phyloP scores from a whole-genome alignment of 2,797 vertebrate genomes.

The Staurois parvus region DNA sequence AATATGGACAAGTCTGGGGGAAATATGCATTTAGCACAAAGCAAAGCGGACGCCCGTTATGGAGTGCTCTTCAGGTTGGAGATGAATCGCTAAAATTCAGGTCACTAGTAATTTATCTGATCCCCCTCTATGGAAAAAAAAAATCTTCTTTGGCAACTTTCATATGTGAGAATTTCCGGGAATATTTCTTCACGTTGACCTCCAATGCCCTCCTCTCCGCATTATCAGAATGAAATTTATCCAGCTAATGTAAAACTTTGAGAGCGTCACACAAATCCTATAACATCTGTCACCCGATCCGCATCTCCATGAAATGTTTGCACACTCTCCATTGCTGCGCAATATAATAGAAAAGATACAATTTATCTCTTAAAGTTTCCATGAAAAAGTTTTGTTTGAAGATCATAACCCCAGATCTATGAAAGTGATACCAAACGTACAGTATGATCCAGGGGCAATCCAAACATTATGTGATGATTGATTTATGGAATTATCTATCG shows the following conservation, averaged over 20 bases:
- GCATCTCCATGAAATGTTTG: conserved; percentile 50
- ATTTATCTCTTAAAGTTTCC: conserved; percentile 42
- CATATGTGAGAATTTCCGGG: conserved; percentile 51
- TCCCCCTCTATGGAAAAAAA: conserved; percentile 4
- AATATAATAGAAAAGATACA: conserved; percentile 41
- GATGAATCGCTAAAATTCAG: conserved; percentile 58
- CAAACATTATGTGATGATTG: background rate
- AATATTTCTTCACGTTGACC: conserved; percentile 51
- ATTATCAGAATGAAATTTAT: conserved; percentile 62
- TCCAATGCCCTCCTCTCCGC: conserved; percentile 45
- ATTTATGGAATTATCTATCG: no score
- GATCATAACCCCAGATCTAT: background rate
- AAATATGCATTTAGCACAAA: conserved; percentile 42
- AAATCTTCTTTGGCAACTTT: conserved; percentile 51
- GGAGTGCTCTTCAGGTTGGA: conserved; percentile 33
- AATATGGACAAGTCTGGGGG: conserved; percentile 43
- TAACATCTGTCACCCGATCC: conserved; percentile 42
- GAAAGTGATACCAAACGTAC: background rate
- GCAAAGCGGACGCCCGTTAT: background rate
- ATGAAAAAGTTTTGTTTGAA: background rate
- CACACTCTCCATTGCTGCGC: conserved; percentile 13
- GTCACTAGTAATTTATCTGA: conserved; percentile 59
- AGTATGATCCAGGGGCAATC: no score
- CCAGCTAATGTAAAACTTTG: conserved; percentile 58
- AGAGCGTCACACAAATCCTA: conserved; percentile 53